phyloP scores from a whole-genome alignment of 1,140 invertebrate genomes.

The Ips nitidus region DNA sequence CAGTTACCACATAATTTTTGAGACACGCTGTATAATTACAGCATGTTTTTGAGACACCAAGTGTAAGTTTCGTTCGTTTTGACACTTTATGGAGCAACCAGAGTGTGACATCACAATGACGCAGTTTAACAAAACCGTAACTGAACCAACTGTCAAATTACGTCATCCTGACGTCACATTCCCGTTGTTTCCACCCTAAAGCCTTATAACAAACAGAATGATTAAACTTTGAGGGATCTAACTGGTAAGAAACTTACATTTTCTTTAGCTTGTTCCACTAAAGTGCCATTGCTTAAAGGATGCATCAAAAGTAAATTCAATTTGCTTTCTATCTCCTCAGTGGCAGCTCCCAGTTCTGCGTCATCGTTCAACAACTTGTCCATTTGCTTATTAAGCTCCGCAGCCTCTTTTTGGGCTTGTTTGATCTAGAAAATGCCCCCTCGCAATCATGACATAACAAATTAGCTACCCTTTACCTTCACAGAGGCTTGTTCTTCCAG shows the following conservation, averaged over 20 bases:
- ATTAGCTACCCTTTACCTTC: no score
- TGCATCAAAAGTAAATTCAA: constrained; percentile 73
- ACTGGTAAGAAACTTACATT: constrained; percentile 53
- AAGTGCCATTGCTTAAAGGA: constrained; percentile 70
- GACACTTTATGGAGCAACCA: no score
- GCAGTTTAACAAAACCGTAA: no score
- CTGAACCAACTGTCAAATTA: no score
- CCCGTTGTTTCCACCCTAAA: neutral
- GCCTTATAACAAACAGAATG: neutral
- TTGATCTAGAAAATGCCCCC: constrained; percentile 55
- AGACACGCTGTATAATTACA: no score
- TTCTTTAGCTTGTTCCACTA: constrained; percentile 71
- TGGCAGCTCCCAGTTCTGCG: constrained; percentile 71
- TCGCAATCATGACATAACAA: no score
- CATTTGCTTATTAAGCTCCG: constrained; percentile 73
- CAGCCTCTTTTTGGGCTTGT: constrained; percentile 74
- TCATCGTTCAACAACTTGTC: constrained; percentile 77
- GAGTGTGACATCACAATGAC: neutral
- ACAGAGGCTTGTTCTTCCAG: constrained; percentile 69
- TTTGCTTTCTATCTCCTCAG: constrained; percentile 69
- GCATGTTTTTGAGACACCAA: no score
- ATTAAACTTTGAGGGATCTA: neutral
- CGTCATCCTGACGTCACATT: no score
- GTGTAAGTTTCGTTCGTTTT: no score
- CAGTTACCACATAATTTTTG: no score